Conservation (phyloP, 2,888 invertebrate genomes). For the Trimorus sp. region DNA sequence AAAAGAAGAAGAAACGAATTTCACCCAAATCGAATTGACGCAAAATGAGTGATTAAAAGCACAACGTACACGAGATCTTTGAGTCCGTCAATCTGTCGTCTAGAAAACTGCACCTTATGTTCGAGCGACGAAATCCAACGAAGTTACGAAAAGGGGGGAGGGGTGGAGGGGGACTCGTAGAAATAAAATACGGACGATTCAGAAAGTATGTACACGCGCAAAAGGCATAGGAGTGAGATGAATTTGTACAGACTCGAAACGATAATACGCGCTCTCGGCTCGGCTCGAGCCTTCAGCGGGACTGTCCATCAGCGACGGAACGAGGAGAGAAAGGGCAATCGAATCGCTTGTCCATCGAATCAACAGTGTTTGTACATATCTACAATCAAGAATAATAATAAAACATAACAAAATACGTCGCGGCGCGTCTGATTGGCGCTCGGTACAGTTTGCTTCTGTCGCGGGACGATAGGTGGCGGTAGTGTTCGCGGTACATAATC, state of each 20-base stretch:
- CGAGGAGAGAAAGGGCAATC: too few species aligned
- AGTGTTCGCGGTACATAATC: too few species aligned
- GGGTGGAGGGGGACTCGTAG: too few species aligned
- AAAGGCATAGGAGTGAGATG: too few species aligned
- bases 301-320: too few species aligned
- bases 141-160: background rate
- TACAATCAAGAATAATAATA: conserved; percentile 56
- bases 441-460: conserved; percentile 48
- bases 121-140: conserved; percentile 15
- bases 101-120: conserved; percentile 11
- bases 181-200: too few species aligned
- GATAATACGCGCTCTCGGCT: too few species aligned
- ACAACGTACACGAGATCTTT: conserved; percentile 25
- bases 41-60: conserved; percentile 12
- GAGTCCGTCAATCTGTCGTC: conserved; percentile 19
- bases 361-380: conserved; percentile 55
- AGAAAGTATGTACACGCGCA: too few species aligned
- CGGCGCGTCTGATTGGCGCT: background rate
- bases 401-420: conserved; percentile 48
- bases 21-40: too few species aligned
- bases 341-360: conserved; percentile 31
- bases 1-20: background rate
- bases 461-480: too few species aligned
- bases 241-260: too few species aligned
- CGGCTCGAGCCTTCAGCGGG: too few species aligned